Percentiles rank a stretch among this genome's conserved stretches.
phyloP scores from a whole-genome alignment of 2,888 invertebrate genomes.

The Chesias legatella region DNA sequence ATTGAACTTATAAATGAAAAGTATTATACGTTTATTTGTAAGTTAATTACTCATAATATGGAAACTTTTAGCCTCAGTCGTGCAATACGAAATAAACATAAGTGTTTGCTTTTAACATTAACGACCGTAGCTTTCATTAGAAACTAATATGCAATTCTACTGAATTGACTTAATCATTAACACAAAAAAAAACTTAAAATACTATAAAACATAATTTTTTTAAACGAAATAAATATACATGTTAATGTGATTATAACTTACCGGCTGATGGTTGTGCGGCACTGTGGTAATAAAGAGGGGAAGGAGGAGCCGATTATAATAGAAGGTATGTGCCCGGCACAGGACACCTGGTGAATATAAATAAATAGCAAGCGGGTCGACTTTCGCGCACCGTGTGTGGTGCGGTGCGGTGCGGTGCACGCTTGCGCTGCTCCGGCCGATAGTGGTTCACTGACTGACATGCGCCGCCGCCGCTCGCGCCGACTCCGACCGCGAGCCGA shows the following conservation, averaged over 20 bases:
- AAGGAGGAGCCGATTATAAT: conserved; percentile 47
- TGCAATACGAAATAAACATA: not conserved
- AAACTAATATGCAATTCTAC: too few relatives aligned
- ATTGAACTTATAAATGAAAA: too few relatives aligned
- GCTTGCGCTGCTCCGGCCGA: conserved; percentile 50
- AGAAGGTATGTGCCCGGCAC: conserved; percentile 46
- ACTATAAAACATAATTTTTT: too few relatives aligned
- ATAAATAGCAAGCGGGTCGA: conserved; percentile 54
- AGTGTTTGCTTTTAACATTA: not conserved
- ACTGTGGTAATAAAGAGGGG: conserved; percentile 34
- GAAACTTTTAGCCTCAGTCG: conserved; percentile 5
- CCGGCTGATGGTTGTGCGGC: conserved; percentile 38
- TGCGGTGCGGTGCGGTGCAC: too few relatives aligned
- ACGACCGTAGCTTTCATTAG: not conserved
- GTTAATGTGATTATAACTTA: conserved; percentile 38
- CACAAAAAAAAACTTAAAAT: too few relatives aligned
- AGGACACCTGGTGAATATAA: conserved; percentile 63
- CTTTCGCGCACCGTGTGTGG: conserved; percentile 58
- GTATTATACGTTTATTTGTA: too few relatives aligned
- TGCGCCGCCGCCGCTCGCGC: conserved; percentile 26
- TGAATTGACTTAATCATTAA: too few relatives aligned
- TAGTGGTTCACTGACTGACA: conserved; percentile 55
- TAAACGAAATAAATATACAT: conserved; percentile 3
- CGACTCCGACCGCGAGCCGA: conserved; percentile 26
- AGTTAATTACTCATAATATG: too few relatives aligned